Evolutionary conservation across 2,797 vertebrate genomes (phyloP).

Genomic region (Myiotriccus ornatus): DNA sequence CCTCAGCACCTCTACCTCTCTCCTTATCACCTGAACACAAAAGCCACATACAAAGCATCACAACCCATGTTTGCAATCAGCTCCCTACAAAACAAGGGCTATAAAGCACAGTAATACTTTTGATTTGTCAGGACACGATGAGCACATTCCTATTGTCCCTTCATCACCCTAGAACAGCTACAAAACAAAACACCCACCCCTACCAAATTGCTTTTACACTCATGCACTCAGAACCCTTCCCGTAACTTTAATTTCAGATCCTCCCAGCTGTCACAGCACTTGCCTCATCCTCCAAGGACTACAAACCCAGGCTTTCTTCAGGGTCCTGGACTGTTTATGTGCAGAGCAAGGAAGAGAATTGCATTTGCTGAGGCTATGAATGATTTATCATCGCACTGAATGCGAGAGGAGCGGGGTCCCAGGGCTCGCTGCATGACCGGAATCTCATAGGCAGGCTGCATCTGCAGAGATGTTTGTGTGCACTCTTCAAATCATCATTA

Average conservation of each 20-base stretch:
- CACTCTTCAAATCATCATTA: slow-evolving; percentile 65
- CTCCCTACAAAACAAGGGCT: background rate
- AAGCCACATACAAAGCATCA: background rate
- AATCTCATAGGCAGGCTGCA: slow-evolving; percentile 49
- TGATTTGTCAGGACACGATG: background rate
- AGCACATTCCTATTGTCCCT: background rate
- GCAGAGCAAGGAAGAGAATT: slow-evolving; percentile 17
- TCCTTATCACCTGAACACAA: background rate
- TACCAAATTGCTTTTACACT: background rate
- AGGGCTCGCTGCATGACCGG: slow-evolving; percentile 37
- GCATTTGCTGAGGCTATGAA: slow-evolving; percentile 60
- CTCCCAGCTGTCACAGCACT: slow-evolving; percentile 37
- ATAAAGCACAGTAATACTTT: background rate
- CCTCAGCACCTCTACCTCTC: background rate
- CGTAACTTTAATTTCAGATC: slow-evolving; percentile 10
- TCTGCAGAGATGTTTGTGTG: slow-evolving; percentile 60
- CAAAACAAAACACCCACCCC: background rate
- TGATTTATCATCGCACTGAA: slow-evolving; percentile 62
- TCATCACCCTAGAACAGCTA: background rate
- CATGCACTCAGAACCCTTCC: background rate
- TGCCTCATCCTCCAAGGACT: slow-evolving; percentile 42
- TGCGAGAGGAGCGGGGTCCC: slow-evolving; percentile 47
- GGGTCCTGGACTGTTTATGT: slow-evolving; percentile 29
- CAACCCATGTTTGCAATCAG: background rate
- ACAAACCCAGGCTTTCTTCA: slow-evolving; percentile 43